Percentiles rank a stretch among this genome's conserved stretches.
Evolutionary conservation across 2,797 vertebrate genomes (phyloP).

Genomic region (Bryconaethiops microstoma): DNA sequence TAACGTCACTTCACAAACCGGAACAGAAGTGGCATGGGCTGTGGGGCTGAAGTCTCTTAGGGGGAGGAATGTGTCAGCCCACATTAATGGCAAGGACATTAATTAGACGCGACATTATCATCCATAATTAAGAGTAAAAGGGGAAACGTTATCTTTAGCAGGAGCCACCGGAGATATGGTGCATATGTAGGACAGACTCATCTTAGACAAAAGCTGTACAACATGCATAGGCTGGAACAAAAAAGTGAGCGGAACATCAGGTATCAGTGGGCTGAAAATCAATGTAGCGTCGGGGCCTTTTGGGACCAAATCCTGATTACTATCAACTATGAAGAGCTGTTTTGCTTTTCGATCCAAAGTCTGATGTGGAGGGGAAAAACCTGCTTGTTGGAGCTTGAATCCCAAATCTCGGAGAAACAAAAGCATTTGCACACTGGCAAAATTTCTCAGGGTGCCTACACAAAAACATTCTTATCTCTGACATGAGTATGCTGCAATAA

Average conservation of each 20-base stretch:
- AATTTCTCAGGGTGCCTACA: conserved; percentile 14
- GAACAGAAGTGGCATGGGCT: conserved; percentile 18
- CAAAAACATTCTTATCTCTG: conserved; percentile 23
- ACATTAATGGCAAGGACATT: conserved; percentile 75
- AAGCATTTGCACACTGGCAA: conserved; percentile 10
- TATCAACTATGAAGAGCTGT: neutral
- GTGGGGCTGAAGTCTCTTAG: conserved; percentile 35
- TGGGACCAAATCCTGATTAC: neutral
- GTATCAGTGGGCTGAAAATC: neutral
- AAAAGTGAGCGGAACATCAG: neutral
- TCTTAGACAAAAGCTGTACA: conserved; percentile 50
- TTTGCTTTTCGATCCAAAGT: neutral
- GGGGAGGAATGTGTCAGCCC: conserved; percentile 67
- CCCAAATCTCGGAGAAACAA: conserved; percentile 7
- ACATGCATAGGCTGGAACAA: conserved; percentile 35
- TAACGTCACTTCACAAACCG: neutral
- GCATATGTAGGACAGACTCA: conserved; percentile 68
- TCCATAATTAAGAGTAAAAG: conserved; percentile 68
- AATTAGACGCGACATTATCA: conserved; percentile 77
- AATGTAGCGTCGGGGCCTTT: neutral
- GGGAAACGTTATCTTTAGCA: conserved; percentile 66
- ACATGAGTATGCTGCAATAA: neutral
- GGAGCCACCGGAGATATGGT: conserved; percentile 49
- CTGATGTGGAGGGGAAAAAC: neutral
- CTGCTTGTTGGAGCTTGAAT: neutral